These are phyloP conservation scores for Himalopsyche anomala DNA, from an alignment of 2,888 invertebrate species.

Conservation along the genomic window DNA sequence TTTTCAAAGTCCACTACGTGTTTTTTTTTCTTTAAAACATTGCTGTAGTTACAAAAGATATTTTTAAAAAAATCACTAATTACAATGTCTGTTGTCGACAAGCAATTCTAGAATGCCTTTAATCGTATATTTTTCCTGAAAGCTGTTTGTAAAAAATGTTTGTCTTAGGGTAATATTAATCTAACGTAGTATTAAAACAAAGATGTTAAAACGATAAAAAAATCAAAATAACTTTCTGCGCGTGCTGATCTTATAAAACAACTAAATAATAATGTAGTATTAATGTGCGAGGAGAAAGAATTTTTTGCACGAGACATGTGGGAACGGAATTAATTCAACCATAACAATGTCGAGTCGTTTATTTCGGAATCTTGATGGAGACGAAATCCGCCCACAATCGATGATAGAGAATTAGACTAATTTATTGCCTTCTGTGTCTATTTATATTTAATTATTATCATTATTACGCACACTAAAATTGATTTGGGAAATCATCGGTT, in stretches of 20 bases:
- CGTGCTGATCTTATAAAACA: neutral
- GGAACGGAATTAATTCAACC: conserved; percentile 16
- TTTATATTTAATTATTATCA: neutral
- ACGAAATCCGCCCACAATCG: neutral
- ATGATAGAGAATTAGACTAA: neutral
- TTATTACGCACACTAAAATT: too few relatives aligned
- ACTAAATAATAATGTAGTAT: conserved; percentile 9
- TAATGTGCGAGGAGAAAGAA: neutral
- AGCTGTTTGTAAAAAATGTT: too few relatives aligned
- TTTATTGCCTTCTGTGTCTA: neutral
- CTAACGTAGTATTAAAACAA: too few relatives aligned
- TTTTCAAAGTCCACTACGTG: too few relatives aligned
- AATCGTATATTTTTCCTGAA: too few relatives aligned
- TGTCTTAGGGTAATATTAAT: too few relatives aligned
- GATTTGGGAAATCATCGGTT: too few relatives aligned
- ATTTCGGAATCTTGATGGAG: neutral
- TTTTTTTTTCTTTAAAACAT: too few relatives aligned
- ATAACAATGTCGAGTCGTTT: conserved; percentile 12
- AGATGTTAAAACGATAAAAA: neutral
- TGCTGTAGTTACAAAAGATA: too few relatives aligned
- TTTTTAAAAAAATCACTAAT: too few relatives aligned
- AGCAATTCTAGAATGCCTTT: too few relatives aligned
- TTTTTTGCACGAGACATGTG: conserved; percentile 8
- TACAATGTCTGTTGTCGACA: too few relatives aligned
- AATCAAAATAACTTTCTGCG: neutral